phyloP scores from a whole-genome alignment of 2,113 vertebrate genomes.

The Condylura cristata region DNA sequence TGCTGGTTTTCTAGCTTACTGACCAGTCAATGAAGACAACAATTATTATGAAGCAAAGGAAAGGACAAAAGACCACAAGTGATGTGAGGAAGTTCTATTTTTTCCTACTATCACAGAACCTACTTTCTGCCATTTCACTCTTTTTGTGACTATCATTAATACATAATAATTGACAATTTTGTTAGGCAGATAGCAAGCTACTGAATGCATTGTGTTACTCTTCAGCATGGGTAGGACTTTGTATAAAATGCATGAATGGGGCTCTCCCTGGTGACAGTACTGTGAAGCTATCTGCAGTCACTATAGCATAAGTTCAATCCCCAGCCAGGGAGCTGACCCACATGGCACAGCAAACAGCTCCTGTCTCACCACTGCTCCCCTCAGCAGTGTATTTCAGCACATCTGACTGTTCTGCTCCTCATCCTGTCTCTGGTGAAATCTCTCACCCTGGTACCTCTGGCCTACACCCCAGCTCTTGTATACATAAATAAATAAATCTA shows the following conservation, averaged over 20 bases:
- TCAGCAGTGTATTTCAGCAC: no score
- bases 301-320: no score
- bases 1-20: background rate
- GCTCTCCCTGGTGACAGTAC: no score
- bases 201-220: background rate
- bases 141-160: background rate
- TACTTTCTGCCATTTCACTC: background rate
- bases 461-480: no score
- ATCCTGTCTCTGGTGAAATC: no score
- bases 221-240: background rate
- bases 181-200: constrained; percentile 14
- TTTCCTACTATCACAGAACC: background rate
- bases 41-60: background rate
- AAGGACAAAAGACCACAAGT: background rate
- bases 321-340: no score
- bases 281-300: no score
- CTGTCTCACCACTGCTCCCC: no score
- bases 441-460: no score
- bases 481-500: no score
- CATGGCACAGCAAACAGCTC: no score
- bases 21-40: background rate
- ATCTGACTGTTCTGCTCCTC: no score
- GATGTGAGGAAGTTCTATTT: background rate
- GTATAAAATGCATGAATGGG: background rate
- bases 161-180: background rate